These are phyloP conservation scores for Saxicola maurus DNA, from an alignment of 2,797 vertebrate genomes.

Conservation along the genomic window DNA sequence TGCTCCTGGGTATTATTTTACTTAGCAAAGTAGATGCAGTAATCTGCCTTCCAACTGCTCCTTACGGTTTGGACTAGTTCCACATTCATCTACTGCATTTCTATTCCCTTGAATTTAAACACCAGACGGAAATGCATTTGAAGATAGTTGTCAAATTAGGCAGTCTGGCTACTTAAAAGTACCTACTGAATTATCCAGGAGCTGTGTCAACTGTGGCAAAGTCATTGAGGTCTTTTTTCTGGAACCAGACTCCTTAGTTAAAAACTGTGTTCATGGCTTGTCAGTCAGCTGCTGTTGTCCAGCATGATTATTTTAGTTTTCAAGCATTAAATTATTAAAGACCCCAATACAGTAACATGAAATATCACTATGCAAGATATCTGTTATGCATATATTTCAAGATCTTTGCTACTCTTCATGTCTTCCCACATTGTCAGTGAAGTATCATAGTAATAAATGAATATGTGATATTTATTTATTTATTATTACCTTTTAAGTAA, in stretches of 20 bases:
- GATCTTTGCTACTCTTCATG: background rate
- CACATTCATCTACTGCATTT: background rate
- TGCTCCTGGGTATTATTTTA: slow-evolving; percentile 9
- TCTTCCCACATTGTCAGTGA: background rate
- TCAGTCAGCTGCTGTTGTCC: background rate
- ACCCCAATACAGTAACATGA: background rate
- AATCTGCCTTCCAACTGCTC: background rate
- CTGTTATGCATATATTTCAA: background rate
- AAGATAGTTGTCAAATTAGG: background rate
- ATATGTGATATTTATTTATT: background rate
- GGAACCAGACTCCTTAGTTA: background rate
- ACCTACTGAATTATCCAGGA: background rate
- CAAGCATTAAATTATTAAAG: background rate
- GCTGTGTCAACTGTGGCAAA: background rate
- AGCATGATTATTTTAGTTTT: background rate
- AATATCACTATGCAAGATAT: background rate
- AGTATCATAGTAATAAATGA: background rate
- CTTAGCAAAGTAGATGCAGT: background rate
- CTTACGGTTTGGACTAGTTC: background rate
- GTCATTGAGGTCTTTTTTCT: background rate
- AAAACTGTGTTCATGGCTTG: background rate
- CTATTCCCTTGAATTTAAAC: background rate
- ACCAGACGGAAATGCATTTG: background rate
- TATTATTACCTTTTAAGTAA: background rate
- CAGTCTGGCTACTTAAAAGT: background rate